These are phyloP conservation scores for Dendrolimus kikuchii DNA, from an alignment of 1,140 invertebrate species.

Conservation along the genomic window DNA sequence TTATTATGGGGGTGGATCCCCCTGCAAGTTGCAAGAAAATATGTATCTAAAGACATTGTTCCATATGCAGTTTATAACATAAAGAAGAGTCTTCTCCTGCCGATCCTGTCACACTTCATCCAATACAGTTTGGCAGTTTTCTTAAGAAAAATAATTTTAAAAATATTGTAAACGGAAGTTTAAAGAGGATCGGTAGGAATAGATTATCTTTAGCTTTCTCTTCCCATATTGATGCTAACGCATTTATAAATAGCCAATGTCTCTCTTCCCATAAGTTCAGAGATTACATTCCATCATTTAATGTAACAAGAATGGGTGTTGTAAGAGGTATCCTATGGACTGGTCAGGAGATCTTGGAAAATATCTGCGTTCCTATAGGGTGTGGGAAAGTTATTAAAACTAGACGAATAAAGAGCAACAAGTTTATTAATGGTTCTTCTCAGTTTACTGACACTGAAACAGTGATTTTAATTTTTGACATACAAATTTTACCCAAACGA, in stretches of 20 bases:
- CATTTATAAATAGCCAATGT: conserved; percentile 7
- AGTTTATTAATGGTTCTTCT: conserved; percentile 5
- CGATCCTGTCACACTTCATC: conserved; percentile 9
- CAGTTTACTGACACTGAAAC: conserved; percentile 15
- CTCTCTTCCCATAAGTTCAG: conserved; percentile 6
- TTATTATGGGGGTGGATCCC: no score
- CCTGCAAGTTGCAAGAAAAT: no score
- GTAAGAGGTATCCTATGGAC: conserved; percentile 15
- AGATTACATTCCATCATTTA: conserved; percentile 7
- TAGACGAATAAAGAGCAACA: conserved; percentile 15
- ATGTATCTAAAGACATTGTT: no score
- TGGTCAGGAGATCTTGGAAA: conserved; percentile 11
- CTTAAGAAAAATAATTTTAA: conserved; percentile 8
- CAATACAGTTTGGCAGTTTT: conserved; percentile 12
- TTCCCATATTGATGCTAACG: conserved; percentile 6
- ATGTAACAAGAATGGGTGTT: conserved; percentile 14
- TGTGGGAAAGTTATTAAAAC: no score
- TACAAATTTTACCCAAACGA: conserved; percentile 15
- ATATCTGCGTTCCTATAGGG: conserved; percentile 9
- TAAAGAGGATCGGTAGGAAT: conserved; percentile 14
- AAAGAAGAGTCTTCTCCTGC: no score
- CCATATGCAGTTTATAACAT: no score
- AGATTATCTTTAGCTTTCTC: conserved; percentile 12
- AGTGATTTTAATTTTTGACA: conserved; percentile 18
- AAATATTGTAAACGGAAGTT: conserved; percentile 9